Percentiles rank a stretch among this genome's conserved stretches.
Conservation (phyloP, 1,140 invertebrate species). For the Tetragonula clypearis region DNA sequence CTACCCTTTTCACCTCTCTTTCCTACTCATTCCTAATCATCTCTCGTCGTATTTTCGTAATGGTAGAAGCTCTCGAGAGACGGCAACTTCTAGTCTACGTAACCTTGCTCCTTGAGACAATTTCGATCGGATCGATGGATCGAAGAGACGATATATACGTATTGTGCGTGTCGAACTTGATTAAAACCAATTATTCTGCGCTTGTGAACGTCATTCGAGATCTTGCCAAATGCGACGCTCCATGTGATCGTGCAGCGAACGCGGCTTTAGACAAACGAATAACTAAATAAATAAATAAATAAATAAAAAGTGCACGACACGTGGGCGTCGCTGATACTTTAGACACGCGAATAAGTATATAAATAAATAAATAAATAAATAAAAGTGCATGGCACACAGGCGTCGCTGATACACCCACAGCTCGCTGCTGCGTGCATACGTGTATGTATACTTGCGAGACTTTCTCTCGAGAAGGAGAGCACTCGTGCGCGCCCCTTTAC, state of each 20-base stretch:
- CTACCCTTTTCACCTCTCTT: neutral
- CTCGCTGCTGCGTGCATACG: neutral
- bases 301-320: too few species aligned
- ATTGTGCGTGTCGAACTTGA: too few species aligned
- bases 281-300: too few species aligned
- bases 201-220: too few species aligned
- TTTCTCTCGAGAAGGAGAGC: conserved; percentile 67
- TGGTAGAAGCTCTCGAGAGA: too few species aligned
- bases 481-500: conserved; percentile 54
- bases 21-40: neutral
- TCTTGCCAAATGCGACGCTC: too few species aligned
- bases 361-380: neutral
- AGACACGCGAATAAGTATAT: too few species aligned
- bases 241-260: too few species aligned
- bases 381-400: neutral
- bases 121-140: neutral
- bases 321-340: too few species aligned
- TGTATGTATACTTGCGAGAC: conserved; percentile 45
- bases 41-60: neutral
- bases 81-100: too few species aligned
- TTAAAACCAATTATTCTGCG: too few species aligned
- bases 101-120: conserved; percentile 24
- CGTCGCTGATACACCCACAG: conserved; percentile 17
- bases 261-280: too few species aligned
- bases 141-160: neutral